Evolutionary conservation across 2,888 invertebrate species (phyloP).

Genomic region (Cremastinae sp.): DNA sequence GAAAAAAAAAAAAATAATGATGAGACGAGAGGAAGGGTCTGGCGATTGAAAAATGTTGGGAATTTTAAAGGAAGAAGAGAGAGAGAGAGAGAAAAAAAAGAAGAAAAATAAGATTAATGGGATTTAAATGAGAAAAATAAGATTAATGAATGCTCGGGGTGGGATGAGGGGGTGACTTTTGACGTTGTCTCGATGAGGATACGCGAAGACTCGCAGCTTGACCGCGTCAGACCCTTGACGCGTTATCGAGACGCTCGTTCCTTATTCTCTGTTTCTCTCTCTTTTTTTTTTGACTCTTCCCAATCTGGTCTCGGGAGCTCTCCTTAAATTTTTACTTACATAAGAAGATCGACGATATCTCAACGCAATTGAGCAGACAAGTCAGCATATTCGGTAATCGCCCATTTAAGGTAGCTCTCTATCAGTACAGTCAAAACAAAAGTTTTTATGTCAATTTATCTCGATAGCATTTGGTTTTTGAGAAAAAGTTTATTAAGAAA

Average conservation of each 20-base stretch:
- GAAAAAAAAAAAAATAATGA: neutral
- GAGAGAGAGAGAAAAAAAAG: neutral
- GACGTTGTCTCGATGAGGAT: neutral
- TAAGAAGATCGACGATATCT: constrained; percentile 68
- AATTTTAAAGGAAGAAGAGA: neutral
- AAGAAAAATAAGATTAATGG: constrained; percentile 1
- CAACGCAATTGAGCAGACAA: constrained; percentile 77
- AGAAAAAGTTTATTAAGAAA: no score
- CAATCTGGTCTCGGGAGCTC: neutral
- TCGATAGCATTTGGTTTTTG: no score
- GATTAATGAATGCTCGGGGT: no score
- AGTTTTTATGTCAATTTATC: no score
- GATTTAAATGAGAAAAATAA: neutral
- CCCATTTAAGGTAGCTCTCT: no score
- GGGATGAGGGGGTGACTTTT: neutral
- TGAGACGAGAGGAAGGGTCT: neutral
- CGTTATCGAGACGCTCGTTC: constrained; percentile 10
- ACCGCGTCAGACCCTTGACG: neutral
- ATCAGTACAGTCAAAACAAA: no score
- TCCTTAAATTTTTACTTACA: constrained; percentile 58
- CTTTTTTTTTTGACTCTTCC: neutral
- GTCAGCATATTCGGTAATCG: constrained; percentile 69
- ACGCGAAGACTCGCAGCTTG: neutral
- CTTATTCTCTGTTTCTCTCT: constrained; percentile 18
- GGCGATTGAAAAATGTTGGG: neutral